These are phyloP conservation scores for Siphamia tubifer DNA, from an alignment of 2,113 vertebrate species.

Conservation along the genomic window DNA sequence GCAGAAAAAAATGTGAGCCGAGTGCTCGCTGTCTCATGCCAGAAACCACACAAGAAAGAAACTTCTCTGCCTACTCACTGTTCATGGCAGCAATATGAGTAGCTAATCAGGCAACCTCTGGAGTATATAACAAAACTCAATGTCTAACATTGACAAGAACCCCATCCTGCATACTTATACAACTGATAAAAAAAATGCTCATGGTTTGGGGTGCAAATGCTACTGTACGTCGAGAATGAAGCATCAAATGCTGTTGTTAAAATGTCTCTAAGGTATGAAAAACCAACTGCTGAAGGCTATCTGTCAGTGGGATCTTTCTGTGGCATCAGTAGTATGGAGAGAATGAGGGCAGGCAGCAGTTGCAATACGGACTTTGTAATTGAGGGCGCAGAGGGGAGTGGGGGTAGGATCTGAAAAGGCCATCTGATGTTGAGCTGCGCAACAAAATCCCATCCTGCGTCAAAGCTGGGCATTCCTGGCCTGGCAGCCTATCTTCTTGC, in stretches of 20 bases:
- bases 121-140: background rate
- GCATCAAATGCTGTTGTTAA: slow-evolving; percentile 24
- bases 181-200: background rate
- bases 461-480: slow-evolving; percentile 70
- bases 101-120: background rate
- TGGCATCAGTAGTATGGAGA: slow-evolving; percentile 62
- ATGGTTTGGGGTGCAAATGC: slow-evolving; percentile 1
- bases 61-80: slow-evolving; percentile 1
- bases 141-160: background rate
- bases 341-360: slow-evolving; percentile 69
- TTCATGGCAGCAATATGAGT: slow-evolving; percentile 14
- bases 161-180: background rate
- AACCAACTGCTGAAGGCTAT: slow-evolving; percentile 72
- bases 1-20: slow-evolving; percentile 18
- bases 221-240: slow-evolving; percentile 24
- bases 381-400: background rate
- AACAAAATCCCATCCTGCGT: slow-evolving; percentile 71
- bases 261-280: slow-evolving; percentile 39
- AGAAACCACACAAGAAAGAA: slow-evolving; percentile 12
- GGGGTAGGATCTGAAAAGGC: slow-evolving; percentile 40
- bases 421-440: slow-evolving; percentile 59
- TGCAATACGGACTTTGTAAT: slow-evolving; percentile 37
- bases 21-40: background rate
- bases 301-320: slow-evolving; percentile 67
- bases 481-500: slow-evolving; percentile 53